Base-by-base conservation (phyloP, 2,888 invertebrate genomes). In the Tetropium fuscum region DNA sequence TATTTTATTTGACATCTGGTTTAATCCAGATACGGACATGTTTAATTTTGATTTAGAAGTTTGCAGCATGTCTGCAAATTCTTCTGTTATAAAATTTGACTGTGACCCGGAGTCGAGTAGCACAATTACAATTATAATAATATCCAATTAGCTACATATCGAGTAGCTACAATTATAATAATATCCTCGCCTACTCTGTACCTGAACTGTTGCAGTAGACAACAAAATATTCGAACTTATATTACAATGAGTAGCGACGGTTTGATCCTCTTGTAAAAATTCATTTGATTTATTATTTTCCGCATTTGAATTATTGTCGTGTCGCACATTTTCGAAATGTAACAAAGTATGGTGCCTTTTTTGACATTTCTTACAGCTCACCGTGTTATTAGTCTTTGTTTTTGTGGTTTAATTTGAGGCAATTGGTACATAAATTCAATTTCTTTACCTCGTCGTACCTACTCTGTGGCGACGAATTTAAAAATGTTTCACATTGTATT, bases 41-140 rank as follows among this genome's bases (percentile, higher is more conserved):
- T 48, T 34, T 22, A 48, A 10, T 10, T 32, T 32, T 11, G n/a
- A 13, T 48, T 20, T n/a, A 3, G 20, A n/a, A 11, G 30, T 4
- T 18, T 51, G 20, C 16, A 51, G 18, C 15, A 18, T 51, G 7
- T 25, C n/a, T 15, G 51, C 51, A 22, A 51, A 25, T 2, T 40
- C 1, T 40, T 19, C 11, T 18, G 51, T 51, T 15, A 20, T 38
- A n/a, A 40, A 51, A 25, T 40, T 38, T 8, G 10, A 36, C 40
- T 51, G 38, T 27, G 40, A 40, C 5, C 51, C 51, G 27, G 38
- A 38, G 6, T 38, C 36, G 3, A 49, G 16, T 20, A 38, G 11
- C 18, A 38, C 49, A 27, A 6, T 10, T 27, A n/a, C n/a, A n/a
- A n/a, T n/a, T n/a, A n/a, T n/a, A n/a, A n/a, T n/a, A n/a, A n/a